Conservation (phyloP, 2,797 vertebrate genomes). For the Peromyscus nudipes region DNA sequence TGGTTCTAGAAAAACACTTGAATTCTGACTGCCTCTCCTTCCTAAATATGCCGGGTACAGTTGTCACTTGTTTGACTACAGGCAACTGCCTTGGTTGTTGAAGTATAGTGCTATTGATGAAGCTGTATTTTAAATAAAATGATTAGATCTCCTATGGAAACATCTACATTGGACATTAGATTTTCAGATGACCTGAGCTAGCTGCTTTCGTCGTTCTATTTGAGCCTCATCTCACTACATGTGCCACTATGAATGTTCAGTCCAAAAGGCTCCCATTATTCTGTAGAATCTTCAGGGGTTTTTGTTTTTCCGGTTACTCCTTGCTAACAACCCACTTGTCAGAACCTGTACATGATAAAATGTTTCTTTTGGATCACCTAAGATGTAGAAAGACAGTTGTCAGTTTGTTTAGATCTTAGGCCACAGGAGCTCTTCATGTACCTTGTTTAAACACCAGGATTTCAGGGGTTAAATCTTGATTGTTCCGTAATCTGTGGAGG, state of each 20-base stretch:
- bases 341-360: constrained; percentile 37
- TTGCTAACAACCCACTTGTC: neutral
- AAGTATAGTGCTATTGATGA: neutral
- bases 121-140: constrained; percentile 41
- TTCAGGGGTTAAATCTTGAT: constrained; percentile 40
- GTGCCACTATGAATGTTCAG: neutral
- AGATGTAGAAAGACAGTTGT: constrained; percentile 22
- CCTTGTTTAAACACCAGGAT: constrained; percentile 36
- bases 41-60: neutral
- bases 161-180: neutral
- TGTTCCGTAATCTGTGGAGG: neutral
- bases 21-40: constrained; percentile 46
- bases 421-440: neutral
- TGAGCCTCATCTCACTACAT: neutral
- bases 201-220: neutral
- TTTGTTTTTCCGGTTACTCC: neutral
- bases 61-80: neutral
- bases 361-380: constrained; percentile 21
- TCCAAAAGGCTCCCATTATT: constrained; percentile 18
- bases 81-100: constrained; percentile 32
- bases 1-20: constrained; percentile 4
- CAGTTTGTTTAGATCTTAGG: constrained; percentile 43
- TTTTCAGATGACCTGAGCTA: constrained; percentile 11
- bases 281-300: neutral
- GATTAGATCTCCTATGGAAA: constrained; percentile 44